Percentiles rank a stretch among this genome's conserved stretches.
Conservation (phyloP, 2,797 vertebrate genomes). For the Diplodus sargus region DNA sequence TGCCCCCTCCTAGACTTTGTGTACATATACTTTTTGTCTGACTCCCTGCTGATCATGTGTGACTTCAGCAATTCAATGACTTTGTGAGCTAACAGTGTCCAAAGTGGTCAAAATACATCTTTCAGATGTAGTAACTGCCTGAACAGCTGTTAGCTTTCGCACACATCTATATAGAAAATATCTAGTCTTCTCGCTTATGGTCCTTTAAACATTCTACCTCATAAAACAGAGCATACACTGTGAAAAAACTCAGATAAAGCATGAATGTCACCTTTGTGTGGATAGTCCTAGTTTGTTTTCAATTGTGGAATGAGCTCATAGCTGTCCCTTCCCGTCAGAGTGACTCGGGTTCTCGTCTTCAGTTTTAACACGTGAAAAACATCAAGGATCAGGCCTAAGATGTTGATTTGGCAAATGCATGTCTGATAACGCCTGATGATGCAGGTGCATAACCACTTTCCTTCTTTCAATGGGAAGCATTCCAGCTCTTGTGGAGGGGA, state of each 20-base stretch:
- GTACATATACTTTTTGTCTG: background rate
- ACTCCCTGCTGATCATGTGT: constrained; percentile 3
- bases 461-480: background rate
- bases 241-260: background rate
- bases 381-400: no score
- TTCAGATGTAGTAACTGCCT: background rate
- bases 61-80: background rate
- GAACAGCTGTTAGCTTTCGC: background rate
- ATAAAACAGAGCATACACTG: no score
- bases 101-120: constrained; percentile 3
- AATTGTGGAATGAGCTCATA: background rate
- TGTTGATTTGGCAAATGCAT: background rate
- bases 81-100: background rate
- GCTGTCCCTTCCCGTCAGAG: background rate
- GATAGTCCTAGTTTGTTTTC: background rate
- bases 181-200: no score
- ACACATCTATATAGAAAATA: no score
- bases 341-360: no score
- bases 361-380: background rate
- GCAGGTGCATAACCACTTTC: background rate
- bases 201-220: background rate
- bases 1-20: background rate
- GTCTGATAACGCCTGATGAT: background rate
- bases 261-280: background rate
- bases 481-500: background rate